Evolutionary conservation across 1,140 invertebrate species (phyloP).

Genomic region (Papilio glaucus): DNA sequence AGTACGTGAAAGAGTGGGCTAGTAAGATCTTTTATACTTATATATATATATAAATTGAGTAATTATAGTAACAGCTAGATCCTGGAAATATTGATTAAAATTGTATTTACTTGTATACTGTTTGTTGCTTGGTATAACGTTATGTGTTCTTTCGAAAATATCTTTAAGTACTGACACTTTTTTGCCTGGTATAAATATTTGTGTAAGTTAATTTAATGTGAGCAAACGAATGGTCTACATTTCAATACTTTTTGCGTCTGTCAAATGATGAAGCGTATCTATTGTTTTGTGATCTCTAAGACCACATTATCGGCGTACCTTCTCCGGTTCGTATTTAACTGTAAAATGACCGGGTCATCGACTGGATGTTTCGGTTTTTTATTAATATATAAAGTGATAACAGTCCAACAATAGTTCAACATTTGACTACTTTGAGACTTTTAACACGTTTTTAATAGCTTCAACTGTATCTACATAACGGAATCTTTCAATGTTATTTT

Average conservation of each 20-base stretch:
- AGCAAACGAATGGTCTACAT: not conserved
- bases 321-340: conserved; percentile 40
- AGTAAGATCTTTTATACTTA: too few species aligned
- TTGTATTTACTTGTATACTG: too few species aligned
- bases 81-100: too few species aligned
- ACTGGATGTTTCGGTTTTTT: not conserved
- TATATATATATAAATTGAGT: too few species aligned
- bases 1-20: conserved; percentile 19
- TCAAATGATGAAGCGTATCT: conserved; percentile 37
- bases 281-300: conserved; percentile 33
- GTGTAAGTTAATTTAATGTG: not conserved
- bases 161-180: not conserved
- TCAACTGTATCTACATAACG: too few species aligned
- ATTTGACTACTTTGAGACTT: not conserved
- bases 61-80: too few species aligned
- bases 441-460: too few species aligned
- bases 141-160: too few species aligned
- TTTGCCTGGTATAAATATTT: not conserved
- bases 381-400: not conserved
- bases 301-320: conserved; percentile 27
- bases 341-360: conserved; percentile 24
- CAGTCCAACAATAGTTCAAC: not conserved
- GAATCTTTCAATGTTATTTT: conserved; percentile 1
- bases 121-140: too few species aligned
- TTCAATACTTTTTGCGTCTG: not conserved